Evolutionary conservation across 2,113 vertebrate species (phyloP).

Genomic region (Phalacrocorax brasilianus): DNA sequence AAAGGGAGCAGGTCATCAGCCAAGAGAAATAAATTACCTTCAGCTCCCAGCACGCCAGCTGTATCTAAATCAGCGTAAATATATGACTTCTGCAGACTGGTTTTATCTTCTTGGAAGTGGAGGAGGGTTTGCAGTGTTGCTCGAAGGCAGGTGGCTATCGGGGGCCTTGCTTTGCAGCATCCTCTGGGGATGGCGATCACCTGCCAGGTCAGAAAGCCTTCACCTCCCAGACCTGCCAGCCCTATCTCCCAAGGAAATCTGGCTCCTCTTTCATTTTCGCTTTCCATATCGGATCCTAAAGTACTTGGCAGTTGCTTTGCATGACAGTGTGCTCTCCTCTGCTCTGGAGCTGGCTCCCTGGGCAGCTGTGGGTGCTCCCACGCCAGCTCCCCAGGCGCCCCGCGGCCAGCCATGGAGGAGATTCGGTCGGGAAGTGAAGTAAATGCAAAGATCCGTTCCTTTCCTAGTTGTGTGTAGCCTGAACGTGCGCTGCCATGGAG

Average conservation of each 20-base stretch:
- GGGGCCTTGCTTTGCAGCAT: not conserved
- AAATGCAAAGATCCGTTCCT: not conserved
- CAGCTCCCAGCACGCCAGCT: conserved; percentile 23
- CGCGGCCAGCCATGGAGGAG: accelerated
- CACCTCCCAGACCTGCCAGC: accelerated
- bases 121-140: not conserved
- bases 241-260: not conserved
- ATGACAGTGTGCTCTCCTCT: not conserved
- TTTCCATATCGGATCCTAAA: not conserved
- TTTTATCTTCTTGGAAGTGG: not conserved
- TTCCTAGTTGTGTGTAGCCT: not conserved
- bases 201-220: not conserved
- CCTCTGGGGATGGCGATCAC: not conserved
- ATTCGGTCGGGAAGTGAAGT: not conserved
- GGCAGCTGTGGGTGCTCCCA: not conserved
- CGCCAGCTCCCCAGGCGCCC: not conserved
- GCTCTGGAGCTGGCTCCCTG: accelerated
- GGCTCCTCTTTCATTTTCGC: not conserved
- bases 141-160: accelerated
- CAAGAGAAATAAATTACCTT: conserved; percentile 62
- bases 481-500: not conserved
- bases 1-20: not conserved
- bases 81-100: accelerated
- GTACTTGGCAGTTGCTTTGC: not conserved
- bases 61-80: conserved; percentile 17